Percentiles rank a stretch among this genome's conserved stretches.
phyloP scores from a whole-genome alignment of 2,888 invertebrate species.

The Ganaspis brasiliensis region DNA sequence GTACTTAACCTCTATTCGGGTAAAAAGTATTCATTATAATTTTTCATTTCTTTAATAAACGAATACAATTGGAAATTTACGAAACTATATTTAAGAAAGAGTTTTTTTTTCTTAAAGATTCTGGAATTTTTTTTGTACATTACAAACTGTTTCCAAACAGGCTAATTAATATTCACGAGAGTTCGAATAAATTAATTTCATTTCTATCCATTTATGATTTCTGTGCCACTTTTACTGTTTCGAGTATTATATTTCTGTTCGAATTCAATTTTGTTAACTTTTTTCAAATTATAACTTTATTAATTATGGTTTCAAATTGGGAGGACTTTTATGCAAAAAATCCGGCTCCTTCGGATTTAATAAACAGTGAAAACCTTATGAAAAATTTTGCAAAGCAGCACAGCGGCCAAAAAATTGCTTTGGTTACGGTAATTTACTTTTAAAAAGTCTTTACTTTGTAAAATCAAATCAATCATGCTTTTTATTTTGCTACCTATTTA shows the following conservation, averaged over 20 bases:
- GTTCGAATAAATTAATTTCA: too few species aligned
- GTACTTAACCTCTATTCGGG: too few species aligned
- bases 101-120: too few species aligned
- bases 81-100: too few species aligned
- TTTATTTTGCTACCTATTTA: constrained; percentile 27
- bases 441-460: constrained; percentile 31
- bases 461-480: constrained; percentile 26
- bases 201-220: too few species aligned
- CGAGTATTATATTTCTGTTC: background rate
- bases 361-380: constrained; percentile 86
- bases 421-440: constrained; percentile 87
- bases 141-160: too few species aligned
- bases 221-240: background rate
- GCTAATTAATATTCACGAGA: too few species aligned
- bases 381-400: constrained; percentile 89
- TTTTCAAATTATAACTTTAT: background rate
- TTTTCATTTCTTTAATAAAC: too few species aligned
- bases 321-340: constrained; percentile 92
- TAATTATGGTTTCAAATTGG: constrained; percentile 84
- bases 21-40: too few species aligned
- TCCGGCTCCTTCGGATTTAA: constrained; percentile 89
- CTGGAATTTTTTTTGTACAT: too few species aligned
- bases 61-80: too few species aligned
- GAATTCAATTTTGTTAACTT: too few species aligned
- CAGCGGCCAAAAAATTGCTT: constrained; percentile 86